Base-by-base conservation (phyloP, 1,140 invertebrate genomes). In the Probaryconus sp. region DNA sequence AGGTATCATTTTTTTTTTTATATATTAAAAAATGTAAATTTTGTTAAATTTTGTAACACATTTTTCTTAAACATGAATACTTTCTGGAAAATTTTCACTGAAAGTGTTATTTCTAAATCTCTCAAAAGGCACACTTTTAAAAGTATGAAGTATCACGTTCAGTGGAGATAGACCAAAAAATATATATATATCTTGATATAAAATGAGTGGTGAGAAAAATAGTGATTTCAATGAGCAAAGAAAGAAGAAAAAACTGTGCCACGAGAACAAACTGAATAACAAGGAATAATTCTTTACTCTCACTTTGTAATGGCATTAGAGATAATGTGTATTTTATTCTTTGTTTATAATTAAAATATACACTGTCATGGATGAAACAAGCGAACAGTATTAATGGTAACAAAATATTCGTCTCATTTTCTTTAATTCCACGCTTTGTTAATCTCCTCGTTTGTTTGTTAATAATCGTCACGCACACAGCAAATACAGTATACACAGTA, bases 271-370 rank as follows among this genome's bases (percentile, higher is more conserved):
- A 26, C 31, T 21, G 14, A 26, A 26, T 33, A 30, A 45, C 14
- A 42, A 75, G 64, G 58, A 69, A 70, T 28, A 67, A 63, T 63
- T 51, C 1, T 28, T 53, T 48, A 38, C 60, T 65, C 17, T 45
- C 33, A 33, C 50, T 42, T 60, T 33, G 60, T 71, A 68, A 56
- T 78, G 65, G 71, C 70, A 76, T 79, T 77, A 77, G 71, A 80
- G 77, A 77, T 80, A 75, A 79, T 79, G 79, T 78, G 82, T 78
- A 78, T 80, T 82, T 87, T 85, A 84, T 85, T 86, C 81, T 83
- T 83, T 81, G 83, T 83, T n/a, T 87, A 87, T 87, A 86, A 87
- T 87, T 88, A 87, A 88, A 88, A 88, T 87, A 88, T 87, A 88
- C 85, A 88, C 79, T 86, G 84, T 87, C 86, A 88, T 88, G 86